A percentile compares a stretch with the other conserved stretches of the same genome.
Conservation (phyloP, 2,888 invertebrate genomes). For the Conops quadrifasciatus region DNA sequence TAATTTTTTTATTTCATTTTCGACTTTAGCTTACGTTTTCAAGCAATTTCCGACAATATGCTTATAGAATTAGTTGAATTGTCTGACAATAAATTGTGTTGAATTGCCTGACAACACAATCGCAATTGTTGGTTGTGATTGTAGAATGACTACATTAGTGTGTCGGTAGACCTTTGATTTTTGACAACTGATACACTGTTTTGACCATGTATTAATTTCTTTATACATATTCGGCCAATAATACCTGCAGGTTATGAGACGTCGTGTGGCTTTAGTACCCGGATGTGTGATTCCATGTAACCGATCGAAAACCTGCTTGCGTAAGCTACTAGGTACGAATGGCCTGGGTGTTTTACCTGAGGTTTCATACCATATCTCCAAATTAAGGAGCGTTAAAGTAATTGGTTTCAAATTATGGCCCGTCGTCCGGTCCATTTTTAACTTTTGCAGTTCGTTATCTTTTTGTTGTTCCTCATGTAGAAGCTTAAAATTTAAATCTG, state of each 20-base stretch:
- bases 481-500: background rate
- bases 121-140: too few relatives aligned
- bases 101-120: too few relatives aligned
- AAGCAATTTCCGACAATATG: too few relatives aligned
- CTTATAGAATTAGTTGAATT: too few relatives aligned
- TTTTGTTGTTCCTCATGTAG: conserved; percentile 1
- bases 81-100: too few relatives aligned
- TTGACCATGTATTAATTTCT: conserved; percentile 1
- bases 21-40: too few relatives aligned
- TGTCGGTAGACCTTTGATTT: background rate
- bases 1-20: too few relatives aligned
- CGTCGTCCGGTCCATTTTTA: background rate
- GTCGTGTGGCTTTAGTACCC: background rate
- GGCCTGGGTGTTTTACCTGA: background rate
- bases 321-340: background rate
- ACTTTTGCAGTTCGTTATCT: background rate
- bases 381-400: background rate
- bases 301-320: background rate
- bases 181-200: background rate
- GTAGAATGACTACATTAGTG: too few relatives aligned
- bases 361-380: background rate
- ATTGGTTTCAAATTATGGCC: background rate
- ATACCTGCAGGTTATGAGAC: background rate
- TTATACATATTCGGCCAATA: background rate
- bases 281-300: conserved; percentile 1